These are phyloP conservation scores for Metopolophium dirhodum DNA, from an alignment of 1,140 invertebrate species.

Conservation along the genomic window DNA sequence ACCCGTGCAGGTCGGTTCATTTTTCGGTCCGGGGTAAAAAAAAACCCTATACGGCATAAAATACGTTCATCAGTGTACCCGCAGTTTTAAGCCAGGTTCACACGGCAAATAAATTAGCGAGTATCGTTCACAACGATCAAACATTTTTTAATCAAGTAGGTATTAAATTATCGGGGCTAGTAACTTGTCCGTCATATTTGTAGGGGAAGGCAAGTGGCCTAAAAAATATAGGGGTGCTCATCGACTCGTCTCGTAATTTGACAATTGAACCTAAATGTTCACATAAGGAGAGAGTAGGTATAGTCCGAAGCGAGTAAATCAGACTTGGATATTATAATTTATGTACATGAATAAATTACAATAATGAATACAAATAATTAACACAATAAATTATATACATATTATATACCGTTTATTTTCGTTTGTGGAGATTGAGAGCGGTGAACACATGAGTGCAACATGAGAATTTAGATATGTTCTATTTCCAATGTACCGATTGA, in stretches of 20 bases:
- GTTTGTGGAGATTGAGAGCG: background rate
- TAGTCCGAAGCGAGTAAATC: background rate
- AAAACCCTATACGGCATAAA: background rate
- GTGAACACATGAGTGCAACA: background rate
- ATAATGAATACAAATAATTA: background rate
- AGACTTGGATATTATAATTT: background rate
- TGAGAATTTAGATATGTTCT: background rate
- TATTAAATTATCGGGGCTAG: background rate
- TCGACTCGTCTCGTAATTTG: background rate
- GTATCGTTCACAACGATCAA: background rate
- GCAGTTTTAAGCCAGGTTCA: background rate
- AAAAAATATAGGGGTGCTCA: background rate
- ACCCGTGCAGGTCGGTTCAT: background rate
- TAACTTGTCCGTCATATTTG: background rate
- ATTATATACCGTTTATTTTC: background rate
- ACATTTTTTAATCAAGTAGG: background rate
- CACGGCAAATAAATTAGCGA: background rate
- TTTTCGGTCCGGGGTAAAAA: background rate
- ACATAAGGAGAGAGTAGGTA: too few species aligned
- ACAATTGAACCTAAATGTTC: background rate
- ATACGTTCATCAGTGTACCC: background rate
- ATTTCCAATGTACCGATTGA: background rate
- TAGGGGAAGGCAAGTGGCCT: background rate
- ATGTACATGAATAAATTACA: background rate
- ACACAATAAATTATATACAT: background rate